Base-by-base conservation (phyloP, 2,113 vertebrate species). In the Bagarius yarrelli region DNA sequence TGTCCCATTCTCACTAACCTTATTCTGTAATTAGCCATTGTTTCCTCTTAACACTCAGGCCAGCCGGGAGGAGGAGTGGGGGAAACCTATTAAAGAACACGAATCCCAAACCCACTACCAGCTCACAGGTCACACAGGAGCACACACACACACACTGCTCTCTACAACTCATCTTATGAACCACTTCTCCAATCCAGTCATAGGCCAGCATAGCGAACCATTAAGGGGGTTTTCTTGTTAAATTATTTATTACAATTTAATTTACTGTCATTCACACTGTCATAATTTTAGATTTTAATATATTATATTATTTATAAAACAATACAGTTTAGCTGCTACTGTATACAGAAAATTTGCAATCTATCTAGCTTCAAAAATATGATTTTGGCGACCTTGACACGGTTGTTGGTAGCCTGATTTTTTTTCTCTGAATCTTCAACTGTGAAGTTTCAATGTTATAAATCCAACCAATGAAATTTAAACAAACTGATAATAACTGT, bases 21-120 rank as follows among this genome's bases (percentile, higher is more conserved):
- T 84, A 86, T 89, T 89, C 88, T 88, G 86, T 91, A 89, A 89
- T 90, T 91, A 89, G 87, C 86, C 73, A 79, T 78, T 85, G 87
- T 87, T 89, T 89, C 87, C 86, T 87, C 87, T 87, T 85, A 82
- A 84, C 87, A 84, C 84, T 80, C 76, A 74, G 85, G 83, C 86
- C 77, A 84, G 81, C 72, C 79, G 71, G 86, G 83, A 84, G 71
- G 84, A 78, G 74, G 82, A 82, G 70, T 72, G 55, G 76, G 81
- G 72, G 84, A 81, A 85, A 83, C 83, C 83, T 81, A 86, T 84
- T 86, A 86, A 80, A 79, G 85, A 83, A 74, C 78, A 83, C 50
- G 76, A 80, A 64, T 85, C 81, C 61, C 81, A 71, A 75, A 79
- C 78, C 67, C 83, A 81, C 78, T 76, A 63, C 83, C 76, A 73